Evolutionary conservation across 2,797 vertebrate genomes (phyloP).

Genomic region (Perdix hodgsoniae): DNA sequence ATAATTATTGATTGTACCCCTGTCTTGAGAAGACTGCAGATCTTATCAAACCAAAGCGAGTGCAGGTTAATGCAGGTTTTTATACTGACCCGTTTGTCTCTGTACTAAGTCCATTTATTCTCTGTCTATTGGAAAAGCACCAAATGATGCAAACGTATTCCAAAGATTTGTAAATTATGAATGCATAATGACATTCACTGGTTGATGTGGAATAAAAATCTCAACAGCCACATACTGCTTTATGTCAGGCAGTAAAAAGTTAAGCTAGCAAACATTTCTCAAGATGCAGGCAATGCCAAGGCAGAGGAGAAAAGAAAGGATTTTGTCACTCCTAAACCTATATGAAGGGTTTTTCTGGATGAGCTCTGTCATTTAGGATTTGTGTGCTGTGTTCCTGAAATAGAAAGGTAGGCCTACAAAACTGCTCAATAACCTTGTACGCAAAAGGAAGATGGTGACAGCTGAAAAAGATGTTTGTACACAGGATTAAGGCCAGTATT

Average conservation of each 20-base stretch:
- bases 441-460: constrained; percentile 29
- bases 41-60: background rate
- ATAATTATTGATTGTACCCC: constrained; percentile 8
- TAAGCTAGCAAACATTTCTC: background rate
- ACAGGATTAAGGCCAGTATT: constrained; percentile 53
- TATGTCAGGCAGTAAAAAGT: background rate
- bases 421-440: background rate
- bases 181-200: background rate
- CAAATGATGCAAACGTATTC: background rate
- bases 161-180: background rate
- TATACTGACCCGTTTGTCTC: background rate
- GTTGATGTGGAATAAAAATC: background rate
- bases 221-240: background rate
- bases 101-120: background rate
- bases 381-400: background rate
- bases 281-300: background rate
- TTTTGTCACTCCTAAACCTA: background rate
- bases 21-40: background rate
- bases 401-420: background rate
- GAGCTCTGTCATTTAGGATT: background rate
- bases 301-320: background rate
- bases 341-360: background rate
- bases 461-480: constrained; percentile 41
- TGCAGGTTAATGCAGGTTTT: background rate
- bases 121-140: background rate